Base-by-base conservation (phyloP, 1,140 invertebrate species). In the Brachionus sp. region DNA sequence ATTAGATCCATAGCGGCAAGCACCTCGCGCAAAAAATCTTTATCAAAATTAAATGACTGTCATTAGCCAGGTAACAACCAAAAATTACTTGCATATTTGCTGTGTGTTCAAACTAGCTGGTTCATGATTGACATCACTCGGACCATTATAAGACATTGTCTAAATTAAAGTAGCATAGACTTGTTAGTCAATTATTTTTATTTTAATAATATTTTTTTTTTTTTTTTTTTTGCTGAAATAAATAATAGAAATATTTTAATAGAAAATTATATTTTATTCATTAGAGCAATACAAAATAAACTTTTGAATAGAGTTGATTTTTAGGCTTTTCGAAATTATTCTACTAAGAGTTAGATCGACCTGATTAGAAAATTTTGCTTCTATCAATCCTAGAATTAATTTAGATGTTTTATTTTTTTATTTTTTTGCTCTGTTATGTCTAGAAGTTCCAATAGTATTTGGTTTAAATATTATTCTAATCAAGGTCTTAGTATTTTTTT, bases 1-100 rank as follows among this genome's bases (percentile, higher is more conserved):
- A 9, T 37, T 73, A 29, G 44, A 46, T n/a, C 82, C 82, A 46
- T 25, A 83, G 35, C 82, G 66, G n/a, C 82, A 83, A 7, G 68
- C 10, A 42, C 62, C 62, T 12, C n/a, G 13, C 5, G 42, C n/a
- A 57, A 77, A 73, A 77, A 25, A 83, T 29, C 57, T 70, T 23
- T 3, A 73, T 12, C n/a, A 70, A 10, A 2, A 2, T 4, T 37
- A 6, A 39, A 33, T n/a, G 29, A 35, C 0, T n/a, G 35, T 42
- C 7, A 23, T 10, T 16, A 13, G 64, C 25, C 29, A 12, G 33
- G 7, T 19, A 57, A 19, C 12, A 13, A 10, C 39, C 16, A 7
- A 57, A 57, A 19, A 19, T 57, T 57, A 57, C 50, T 57, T 57
- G 50, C 50, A 57, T 19, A 57, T 9, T 19, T 57, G 50, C 16